Conservation (phyloP, 37 sponge, comb jelly and placozoan species). For the Diacarnus erythraeanus region DNA sequence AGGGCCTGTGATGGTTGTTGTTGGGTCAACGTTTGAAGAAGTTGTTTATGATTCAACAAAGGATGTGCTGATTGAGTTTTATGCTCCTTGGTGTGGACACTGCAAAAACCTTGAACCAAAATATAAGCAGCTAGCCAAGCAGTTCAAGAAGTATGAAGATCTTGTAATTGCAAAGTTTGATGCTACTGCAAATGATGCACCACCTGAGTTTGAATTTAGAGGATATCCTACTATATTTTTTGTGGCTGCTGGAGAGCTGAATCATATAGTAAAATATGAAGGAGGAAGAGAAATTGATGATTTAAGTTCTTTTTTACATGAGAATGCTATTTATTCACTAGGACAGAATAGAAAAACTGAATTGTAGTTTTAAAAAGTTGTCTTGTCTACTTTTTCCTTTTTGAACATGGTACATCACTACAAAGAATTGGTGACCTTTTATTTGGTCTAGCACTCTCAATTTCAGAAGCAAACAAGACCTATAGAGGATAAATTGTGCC, state of each 20-base stretch:
- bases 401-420: not conserved
- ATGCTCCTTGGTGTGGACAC: slow-evolving; percentile 21
- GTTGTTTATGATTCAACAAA: slow-evolving; percentile 43
- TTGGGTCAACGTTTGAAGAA: slow-evolving; percentile 72
- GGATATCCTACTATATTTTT: slow-evolving; percentile 22
- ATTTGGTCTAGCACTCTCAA: not conserved
- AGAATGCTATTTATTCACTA: not conserved
- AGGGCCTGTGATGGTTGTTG: slow-evolving; percentile 66
- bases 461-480: slow-evolving; percentile 34
- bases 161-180: slow-evolving; percentile 48
- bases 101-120: slow-evolving; percentile 28
- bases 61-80: slow-evolving; percentile 45
- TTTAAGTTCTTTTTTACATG: not conserved
- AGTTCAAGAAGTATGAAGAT: slow-evolving; percentile 29
- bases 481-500: not conserved
- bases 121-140: slow-evolving; percentile 34
- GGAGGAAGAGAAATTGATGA: slow-evolving; percentile 66
- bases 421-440: not conserved
- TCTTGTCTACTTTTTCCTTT: not conserved
- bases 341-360: not conserved
- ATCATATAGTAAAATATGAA: slow-evolving; percentile 5
- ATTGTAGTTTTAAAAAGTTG: not conserved
- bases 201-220: slow-evolving; percentile 15
- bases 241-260: slow-evolving; percentile 8
- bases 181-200: slow-evolving; percentile 43